phyloP scores from a whole-genome alignment of 1,140 invertebrate species.

The Rhizoglyphus robini region DNA sequence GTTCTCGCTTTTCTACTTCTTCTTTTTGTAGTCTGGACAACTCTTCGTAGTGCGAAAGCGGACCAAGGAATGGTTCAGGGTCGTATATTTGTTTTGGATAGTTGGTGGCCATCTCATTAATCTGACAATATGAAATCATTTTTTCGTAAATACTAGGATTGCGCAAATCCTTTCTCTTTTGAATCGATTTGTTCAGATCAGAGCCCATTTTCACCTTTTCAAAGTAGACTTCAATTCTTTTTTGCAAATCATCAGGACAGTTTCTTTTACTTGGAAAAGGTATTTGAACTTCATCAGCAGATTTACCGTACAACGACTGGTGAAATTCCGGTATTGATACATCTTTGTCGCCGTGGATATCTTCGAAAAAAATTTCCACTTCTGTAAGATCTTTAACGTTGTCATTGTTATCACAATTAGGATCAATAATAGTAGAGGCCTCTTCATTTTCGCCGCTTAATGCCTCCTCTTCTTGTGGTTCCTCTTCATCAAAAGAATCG shows the following conservation, averaged over 20 bases:
- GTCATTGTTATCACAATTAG: neutral
- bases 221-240: slow-evolving; percentile 64
- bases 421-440: neutral
- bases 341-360: neutral
- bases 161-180: slow-evolving; percentile 76
- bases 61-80: slow-evolving; percentile 67
- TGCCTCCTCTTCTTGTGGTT: neutral
- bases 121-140: slow-evolving; percentile 77
- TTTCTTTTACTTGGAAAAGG: slow-evolving; percentile 23
- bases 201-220: slow-evolving; percentile 49
- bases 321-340: slow-evolving; percentile 22
- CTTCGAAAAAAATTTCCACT: slow-evolving; percentile 1
- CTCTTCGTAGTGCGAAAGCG: slow-evolving; percentile 85
- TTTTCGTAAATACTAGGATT: slow-evolving; percentile 96
- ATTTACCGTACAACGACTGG: slow-evolving; percentile 20
- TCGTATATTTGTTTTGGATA: slow-evolving; percentile 79
- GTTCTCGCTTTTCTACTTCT: slow-evolving; percentile 78
- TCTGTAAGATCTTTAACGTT: neutral
- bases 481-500: neutral
- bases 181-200: slow-evolving; percentile 78
- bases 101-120: slow-evolving; percentile 90
- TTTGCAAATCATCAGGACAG: slow-evolving; percentile 31
- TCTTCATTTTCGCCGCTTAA: neutral
- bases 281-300: slow-evolving; percentile 24
- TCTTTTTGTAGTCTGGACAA: slow-evolving; percentile 70